These are phyloP conservation scores for Periphyllus acericola DNA, from an alignment of 2,888 invertebrate species.

Conservation along the genomic window DNA sequence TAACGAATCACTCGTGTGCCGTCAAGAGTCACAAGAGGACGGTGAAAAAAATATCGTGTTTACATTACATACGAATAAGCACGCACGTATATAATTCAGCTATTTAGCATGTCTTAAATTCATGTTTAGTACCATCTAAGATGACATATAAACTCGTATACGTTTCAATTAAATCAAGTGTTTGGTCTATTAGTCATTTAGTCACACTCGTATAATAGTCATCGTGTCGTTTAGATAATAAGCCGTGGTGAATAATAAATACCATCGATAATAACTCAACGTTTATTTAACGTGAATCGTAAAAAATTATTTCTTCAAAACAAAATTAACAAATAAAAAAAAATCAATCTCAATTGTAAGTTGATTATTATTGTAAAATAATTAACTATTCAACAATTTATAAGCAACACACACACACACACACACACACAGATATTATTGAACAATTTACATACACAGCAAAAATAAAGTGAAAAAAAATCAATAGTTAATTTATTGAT, in stretches of 20 bases:
- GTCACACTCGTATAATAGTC: not conserved
- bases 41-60: not conserved
- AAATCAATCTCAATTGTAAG: too few species aligned
- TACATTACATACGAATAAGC: not conserved
- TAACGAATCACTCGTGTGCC: not conserved
- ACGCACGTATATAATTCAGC: not conserved
- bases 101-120: not conserved
- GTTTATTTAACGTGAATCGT: too few species aligned
- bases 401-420: too few species aligned
- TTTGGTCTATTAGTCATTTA: not conserved
- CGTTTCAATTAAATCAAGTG: constrained; percentile 9
- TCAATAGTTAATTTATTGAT: not conserved
- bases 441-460: too few species aligned
- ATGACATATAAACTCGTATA: not conserved
- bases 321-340: too few species aligned
- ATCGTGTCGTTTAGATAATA: not conserved
- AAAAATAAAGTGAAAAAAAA: not conserved
- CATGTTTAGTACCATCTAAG: not conserved
- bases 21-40: not conserved
- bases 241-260: not conserved
- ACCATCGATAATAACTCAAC: not conserved
- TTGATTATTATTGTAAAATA: too few species aligned
- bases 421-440: too few species aligned
- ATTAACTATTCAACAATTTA: too few species aligned
- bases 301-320: too few species aligned